Conservation (phyloP, 2,113 vertebrate genomes). For the Oncorhynchus masou region DNA sequence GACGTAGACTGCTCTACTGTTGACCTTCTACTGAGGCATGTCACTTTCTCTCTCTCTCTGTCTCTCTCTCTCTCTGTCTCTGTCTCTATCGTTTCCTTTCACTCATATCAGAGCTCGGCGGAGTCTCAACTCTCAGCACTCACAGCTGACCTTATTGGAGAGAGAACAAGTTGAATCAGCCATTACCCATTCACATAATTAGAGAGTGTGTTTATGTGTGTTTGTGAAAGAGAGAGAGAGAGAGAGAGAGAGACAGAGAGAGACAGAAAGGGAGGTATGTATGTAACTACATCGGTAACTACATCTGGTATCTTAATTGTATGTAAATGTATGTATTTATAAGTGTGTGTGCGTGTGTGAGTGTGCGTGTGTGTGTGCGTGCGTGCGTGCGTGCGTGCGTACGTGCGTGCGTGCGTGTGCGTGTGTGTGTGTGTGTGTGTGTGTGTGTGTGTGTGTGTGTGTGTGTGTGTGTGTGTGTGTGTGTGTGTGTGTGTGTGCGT, state of each 20-base stretch:
- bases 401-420: not conserved
- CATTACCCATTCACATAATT: not conserved
- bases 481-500: not conserved
- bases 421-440: not conserved
- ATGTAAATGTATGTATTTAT: not conserved
- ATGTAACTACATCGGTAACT: not conserved
- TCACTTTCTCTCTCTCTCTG: too few species aligned
- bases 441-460: too few species aligned
- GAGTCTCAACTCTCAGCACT: constrained; percentile 20
- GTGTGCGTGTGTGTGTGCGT: not conserved
- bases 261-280: not conserved
- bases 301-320: not conserved
- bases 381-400: not conserved
- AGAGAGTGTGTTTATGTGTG: too few species aligned
- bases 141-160: constrained; percentile 53
- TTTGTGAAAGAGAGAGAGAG: too few species aligned
- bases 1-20: not conserved
- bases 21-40: constrained; percentile 39
- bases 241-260: too few species aligned
- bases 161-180: constrained; percentile 21
- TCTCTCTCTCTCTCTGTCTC: constrained; percentile 7
- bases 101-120: constrained; percentile 24
- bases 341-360: not conserved
- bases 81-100: constrained; percentile 51
- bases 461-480: not conserved